These are phyloP conservation scores for Cosmorhoe ocellata DNA, from an alignment of 2,888 invertebrate species.

Conservation along the genomic window DNA sequence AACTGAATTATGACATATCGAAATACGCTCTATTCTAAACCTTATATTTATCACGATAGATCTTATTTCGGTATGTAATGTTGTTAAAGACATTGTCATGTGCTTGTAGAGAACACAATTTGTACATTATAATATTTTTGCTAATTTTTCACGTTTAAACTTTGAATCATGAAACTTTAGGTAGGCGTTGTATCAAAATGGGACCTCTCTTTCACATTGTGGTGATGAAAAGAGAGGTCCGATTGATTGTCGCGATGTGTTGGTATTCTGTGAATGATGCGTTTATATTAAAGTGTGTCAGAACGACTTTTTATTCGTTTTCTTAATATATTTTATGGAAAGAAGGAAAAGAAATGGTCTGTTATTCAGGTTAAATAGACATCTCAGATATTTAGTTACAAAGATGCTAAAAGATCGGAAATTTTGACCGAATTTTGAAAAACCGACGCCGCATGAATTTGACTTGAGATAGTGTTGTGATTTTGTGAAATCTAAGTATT, in stretches of 20 bases:
- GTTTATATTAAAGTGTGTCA: constrained; percentile 1
- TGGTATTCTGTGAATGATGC: background rate
- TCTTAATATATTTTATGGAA: too few relatives aligned
- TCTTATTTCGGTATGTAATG: constrained; percentile 14
- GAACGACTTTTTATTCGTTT: background rate
- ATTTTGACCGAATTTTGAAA: too few relatives aligned
- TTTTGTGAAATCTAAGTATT: too few relatives aligned
- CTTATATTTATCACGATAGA: constrained; percentile 1
- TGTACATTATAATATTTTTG: constrained; percentile 25
- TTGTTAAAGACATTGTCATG: constrained; percentile 31
- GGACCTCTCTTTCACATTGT: constrained; percentile 3
- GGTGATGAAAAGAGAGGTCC: constrained; percentile 14
- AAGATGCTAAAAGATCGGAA: too few relatives aligned
- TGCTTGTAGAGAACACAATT: constrained; percentile 27
- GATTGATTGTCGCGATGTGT: background rate
- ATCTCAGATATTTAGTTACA: too few relatives aligned
- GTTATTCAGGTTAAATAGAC: too few relatives aligned
- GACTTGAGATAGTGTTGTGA: too few relatives aligned
- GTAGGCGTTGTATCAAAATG: constrained; percentile 4
- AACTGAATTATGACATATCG: constrained; percentile 1
- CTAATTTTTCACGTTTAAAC: constrained; percentile 21
- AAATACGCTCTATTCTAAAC: constrained; percentile 9
- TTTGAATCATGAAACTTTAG: constrained; percentile 18
- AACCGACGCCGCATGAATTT: too few relatives aligned
- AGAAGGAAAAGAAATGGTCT: too few relatives aligned